Evolutionary conservation across 2,888 invertebrate genomes (phyloP).

Genomic region (Cacoxenus indagator): DNA sequence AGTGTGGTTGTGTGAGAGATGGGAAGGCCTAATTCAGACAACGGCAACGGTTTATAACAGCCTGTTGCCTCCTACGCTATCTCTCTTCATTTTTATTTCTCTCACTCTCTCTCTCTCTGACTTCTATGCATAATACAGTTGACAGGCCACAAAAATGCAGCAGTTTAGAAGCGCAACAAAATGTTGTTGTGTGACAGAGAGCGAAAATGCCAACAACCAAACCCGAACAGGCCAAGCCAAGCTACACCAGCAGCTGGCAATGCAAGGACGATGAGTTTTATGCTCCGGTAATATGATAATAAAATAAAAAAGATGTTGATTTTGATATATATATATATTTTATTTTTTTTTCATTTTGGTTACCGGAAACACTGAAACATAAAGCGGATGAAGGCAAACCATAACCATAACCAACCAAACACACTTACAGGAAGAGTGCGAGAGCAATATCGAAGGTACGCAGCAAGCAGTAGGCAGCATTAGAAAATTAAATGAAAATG

Average conservation of each 20-base stretch:
- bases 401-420: too few species aligned
- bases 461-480: background rate
- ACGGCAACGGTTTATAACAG: too few species aligned
- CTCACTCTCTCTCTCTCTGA: too few species aligned
- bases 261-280: background rate
- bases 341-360: background rate
- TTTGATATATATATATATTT: background rate
- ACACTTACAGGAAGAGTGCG: background rate
- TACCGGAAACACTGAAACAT: background rate
- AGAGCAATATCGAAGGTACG: too few species aligned
- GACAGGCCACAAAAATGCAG: background rate
- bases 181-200: background rate
- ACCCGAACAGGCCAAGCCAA: background rate
- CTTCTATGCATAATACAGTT: too few species aligned
- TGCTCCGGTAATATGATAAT: background rate
- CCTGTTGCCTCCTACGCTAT: too few species aligned
- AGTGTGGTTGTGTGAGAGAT: too few species aligned
- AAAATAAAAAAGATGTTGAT: constrained; percentile 16
- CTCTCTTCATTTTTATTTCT: too few species aligned
- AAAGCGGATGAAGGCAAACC: background rate
- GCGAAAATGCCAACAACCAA: background rate
- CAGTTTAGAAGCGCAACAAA: background rate
- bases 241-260: background rate
- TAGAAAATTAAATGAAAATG: constrained; percentile 16
- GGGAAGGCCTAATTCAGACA: too few species aligned